Evolutionary conservation across 2,113 vertebrate species (phyloP), one percentile per base, ranked within the genome.

Genomic region (Pedionomus torquatus): DNA sequence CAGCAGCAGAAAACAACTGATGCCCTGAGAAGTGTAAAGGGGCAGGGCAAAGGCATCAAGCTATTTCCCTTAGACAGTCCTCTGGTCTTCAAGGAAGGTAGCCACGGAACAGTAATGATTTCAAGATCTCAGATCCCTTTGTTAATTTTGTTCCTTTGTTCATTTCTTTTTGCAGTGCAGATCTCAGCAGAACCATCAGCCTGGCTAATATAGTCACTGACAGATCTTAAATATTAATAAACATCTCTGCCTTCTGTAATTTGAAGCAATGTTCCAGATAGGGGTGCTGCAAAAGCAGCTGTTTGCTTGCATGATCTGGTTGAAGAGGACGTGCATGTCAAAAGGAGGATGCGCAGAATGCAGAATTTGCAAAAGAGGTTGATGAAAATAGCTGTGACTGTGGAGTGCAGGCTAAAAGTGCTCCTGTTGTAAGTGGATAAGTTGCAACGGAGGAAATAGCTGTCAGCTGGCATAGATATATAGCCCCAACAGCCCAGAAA

Each of bases 161-260:
- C 11, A 17, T 39, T 83, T 44, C 71, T 81, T 78, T 78, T 64
- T 57, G 48, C 61, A 35, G 35, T 24, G 44, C 93, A 79, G 83
- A 78, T 78, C 72, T 88, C 69, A 84, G 76, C 55, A 92, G 86
- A 91, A 52, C 30, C 52, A 92, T 39, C 39, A 76, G 33, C 55
- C 71, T 89, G 60, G 71, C 43, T 89, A 69, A 84, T 72, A 78
- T 0, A 83, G 60, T 41, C 72, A 63, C 68, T 84, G 74, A 72
- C 78, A 95, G 74, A 83, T 83, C 82, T 85, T 79, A 93, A 93
- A 91, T 93, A 90, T 78, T 95, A 95, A 96, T 89, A 77, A 81
- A 84, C 39, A 16, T 51, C 89, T 74, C 65, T 89, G 80, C 69
- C 77, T 85, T 80, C 75, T 83, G 70, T 57, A 80, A 91, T 83